These are phyloP conservation scores for Babyrousa celebensis DNA, from an alignment of 2,797 vertebrate genomes.

Conservation along the genomic window DNA sequence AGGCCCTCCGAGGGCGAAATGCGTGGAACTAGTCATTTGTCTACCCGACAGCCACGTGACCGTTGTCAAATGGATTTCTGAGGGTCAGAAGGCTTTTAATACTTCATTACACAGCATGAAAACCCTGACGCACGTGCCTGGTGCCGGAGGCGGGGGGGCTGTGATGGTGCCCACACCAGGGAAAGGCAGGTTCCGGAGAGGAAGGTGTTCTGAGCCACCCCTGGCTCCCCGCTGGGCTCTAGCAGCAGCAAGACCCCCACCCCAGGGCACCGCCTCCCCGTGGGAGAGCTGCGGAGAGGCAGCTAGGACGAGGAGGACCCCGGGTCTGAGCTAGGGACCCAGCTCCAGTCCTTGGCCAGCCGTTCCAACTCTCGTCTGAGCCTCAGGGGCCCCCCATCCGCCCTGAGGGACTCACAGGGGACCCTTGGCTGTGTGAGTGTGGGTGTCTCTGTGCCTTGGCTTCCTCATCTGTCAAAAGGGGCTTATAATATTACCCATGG, in stretches of 20 bases:
- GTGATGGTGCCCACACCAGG: not conserved
- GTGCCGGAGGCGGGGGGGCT: not conserved
- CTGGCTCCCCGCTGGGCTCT: not conserved
- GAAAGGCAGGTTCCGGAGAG: not conserved
- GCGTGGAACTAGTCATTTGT: not conserved
- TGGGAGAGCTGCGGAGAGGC: not conserved
- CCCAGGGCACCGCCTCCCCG: not conserved
- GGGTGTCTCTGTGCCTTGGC: not conserved
- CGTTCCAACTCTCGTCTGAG: not conserved
- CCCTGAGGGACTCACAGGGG: not conserved
- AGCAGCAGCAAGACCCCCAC: not conserved
- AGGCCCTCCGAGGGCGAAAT: not conserved
- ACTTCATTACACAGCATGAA: not conserved
- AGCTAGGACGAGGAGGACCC: no score
- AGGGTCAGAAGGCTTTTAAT: not conserved
- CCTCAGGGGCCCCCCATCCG: not conserved
- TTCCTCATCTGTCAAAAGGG: not conserved
- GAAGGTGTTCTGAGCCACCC: rapidly evolving
- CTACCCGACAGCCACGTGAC: not conserved
- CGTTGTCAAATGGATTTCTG: rapidly evolving
- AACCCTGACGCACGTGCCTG: rapidly evolving
- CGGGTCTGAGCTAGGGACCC: no score
- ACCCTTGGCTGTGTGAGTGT: not conserved
- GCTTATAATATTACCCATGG: not conserved
- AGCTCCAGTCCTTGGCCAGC: not conserved